These are phyloP conservation scores for Columbina picui DNA, from an alignment of 2,113 vertebrate species.

Conservation along the genomic window DNA sequence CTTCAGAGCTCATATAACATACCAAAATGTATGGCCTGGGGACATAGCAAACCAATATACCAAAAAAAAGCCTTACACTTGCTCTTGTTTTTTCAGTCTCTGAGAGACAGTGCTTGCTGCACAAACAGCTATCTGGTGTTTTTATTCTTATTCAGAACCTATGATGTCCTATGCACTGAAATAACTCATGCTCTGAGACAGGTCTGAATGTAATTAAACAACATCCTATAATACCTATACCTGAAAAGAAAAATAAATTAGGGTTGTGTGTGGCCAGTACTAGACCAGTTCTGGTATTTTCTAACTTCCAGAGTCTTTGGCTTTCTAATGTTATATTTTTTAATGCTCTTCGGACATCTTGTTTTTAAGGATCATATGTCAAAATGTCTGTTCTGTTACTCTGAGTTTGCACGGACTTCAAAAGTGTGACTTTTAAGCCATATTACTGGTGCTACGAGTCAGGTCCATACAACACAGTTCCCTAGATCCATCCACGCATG, in stretches of 20 bases:
- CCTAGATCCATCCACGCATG: neutral
- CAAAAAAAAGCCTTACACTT: neutral
- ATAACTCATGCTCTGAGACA: neutral
- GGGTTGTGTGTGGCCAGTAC: neutral
- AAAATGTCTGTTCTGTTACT: neutral
- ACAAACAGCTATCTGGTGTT: neutral
- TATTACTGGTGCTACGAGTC: neutral
- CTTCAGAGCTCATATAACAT: neutral
- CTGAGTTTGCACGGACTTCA: neutral
- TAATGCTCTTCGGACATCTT: neutral
- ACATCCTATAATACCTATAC: rapidly evolving
- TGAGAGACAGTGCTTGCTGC: neutral
- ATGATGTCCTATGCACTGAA: neutral
- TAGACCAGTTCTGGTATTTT: neutral
- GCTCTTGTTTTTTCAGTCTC: neutral
- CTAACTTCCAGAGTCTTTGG: neutral
- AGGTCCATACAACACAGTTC: neutral
- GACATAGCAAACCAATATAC: neutral
- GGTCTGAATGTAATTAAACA: neutral
- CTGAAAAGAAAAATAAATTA: neutral
- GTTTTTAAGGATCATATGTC: neutral
- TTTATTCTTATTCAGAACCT: neutral
- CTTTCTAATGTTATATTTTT: neutral
- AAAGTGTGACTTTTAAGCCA: neutral
- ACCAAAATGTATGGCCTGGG: neutral